phyloP scores from a whole-genome alignment of 1,140 invertebrate species.

The Belonocnema kinseyi region DNA sequence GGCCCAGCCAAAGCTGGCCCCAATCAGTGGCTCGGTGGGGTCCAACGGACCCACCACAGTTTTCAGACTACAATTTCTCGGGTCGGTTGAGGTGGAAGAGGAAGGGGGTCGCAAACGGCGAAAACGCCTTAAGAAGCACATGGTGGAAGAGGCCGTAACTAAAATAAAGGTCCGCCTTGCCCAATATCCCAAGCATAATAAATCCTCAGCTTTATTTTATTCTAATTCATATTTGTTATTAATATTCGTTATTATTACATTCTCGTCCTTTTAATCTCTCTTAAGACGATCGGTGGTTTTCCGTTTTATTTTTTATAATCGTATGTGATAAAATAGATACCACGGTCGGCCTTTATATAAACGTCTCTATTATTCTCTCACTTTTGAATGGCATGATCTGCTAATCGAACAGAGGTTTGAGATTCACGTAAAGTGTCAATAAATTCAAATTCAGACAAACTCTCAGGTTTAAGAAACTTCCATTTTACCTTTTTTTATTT shows the following conservation, averaged over 20 bases:
- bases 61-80: slow-evolving; percentile 88
- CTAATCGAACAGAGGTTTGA: slow-evolving; percentile 25
- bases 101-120: slow-evolving; percentile 82
- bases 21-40: slow-evolving; percentile 63
- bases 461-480: slow-evolving; percentile 61
- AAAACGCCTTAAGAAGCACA: slow-evolving; percentile 90
- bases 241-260: not conserved
- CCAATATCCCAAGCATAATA: slow-evolving; percentile 34
- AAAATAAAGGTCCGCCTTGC: slow-evolving; percentile 91
- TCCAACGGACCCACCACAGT: slow-evolving; percentile 76
- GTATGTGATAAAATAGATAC: slow-evolving; percentile 34
- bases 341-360: slow-evolving; percentile 30
- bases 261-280: not conserved
- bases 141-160: slow-evolving; percentile 97
- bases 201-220: slow-evolving; percentile 44
- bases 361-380: slow-evolving; percentile 38
- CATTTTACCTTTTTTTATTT: not conserved
- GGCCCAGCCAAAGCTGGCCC: slow-evolving; percentile 73
- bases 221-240: slow-evolving; percentile 42
- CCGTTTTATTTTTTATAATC: not conserved
- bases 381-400: slow-evolving; percentile 36
- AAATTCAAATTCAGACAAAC: slow-evolving; percentile 49
- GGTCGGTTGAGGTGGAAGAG: slow-evolving; percentile 90
- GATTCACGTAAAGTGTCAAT: slow-evolving; percentile 15
- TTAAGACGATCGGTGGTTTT: slow-evolving; percentile 26